Conservation (phyloP, 1,140 invertebrate species). For the Scaptomyza pallida region DNA sequence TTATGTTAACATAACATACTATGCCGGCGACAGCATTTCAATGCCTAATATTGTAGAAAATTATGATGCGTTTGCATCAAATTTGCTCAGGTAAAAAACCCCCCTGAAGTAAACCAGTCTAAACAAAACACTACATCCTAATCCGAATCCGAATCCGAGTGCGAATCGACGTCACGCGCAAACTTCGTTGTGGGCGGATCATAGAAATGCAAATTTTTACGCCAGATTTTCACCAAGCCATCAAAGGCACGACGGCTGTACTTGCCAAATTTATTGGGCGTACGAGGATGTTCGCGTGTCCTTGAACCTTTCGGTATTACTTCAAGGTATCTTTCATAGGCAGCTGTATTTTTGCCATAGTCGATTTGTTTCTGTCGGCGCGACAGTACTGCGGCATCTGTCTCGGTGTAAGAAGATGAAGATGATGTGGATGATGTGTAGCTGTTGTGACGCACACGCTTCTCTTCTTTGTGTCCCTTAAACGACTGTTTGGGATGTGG, state of each 20-base stretch:
- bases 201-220: constrained; percentile 92
- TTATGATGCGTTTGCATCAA: constrained; percentile 24
- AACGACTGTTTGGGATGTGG: constrained; percentile 6
- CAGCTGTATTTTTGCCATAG: constrained; percentile 96
- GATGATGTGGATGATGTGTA: constrained; percentile 71
- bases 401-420: constrained; percentile 87
- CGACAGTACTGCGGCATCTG: constrained; percentile 88
- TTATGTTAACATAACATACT: constrained; percentile 43
- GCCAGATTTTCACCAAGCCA: constrained; percentile 93
- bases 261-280: constrained; percentile 93
- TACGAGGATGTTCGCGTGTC: constrained; percentile 90
- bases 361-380: constrained; percentile 97
- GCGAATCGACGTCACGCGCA: constrained; percentile 34
- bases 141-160: constrained; percentile 69
- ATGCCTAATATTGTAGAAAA: constrained; percentile 27
- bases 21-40: constrained; percentile 10
- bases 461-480: constrained; percentile 63
- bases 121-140: neutral
- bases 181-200: constrained; percentile 86
- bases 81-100: constrained; percentile 42
- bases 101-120: constrained; percentile 23
- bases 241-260: constrained; percentile 96
- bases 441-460: constrained; percentile 70
- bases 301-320: constrained; percentile 87
- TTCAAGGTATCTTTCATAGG: constrained; percentile 92